Evolutionary conservation across 2,797 vertebrate genomes (phyloP).

Genomic region (Rhinatrema bivittatum): DNA sequence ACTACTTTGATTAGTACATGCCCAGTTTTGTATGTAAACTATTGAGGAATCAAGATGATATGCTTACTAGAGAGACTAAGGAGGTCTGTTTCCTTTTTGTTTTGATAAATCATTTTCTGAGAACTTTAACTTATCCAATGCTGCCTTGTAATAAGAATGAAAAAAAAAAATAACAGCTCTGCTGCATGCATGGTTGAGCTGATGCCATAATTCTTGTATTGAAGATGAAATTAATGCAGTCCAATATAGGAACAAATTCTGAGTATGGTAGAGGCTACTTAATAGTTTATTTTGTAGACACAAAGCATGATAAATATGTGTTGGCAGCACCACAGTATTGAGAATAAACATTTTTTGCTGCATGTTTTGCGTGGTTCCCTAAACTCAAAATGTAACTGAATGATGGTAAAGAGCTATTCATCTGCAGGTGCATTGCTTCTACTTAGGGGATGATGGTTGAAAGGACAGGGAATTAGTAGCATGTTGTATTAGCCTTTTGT

Average conservation of each 20-base stretch:
- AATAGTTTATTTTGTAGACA: conserved; percentile 60
- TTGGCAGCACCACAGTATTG: conserved; percentile 70
- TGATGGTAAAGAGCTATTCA: conserved; percentile 94
- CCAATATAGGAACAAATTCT: conserved; percentile 22
- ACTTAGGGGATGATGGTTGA: conserved; percentile 93
- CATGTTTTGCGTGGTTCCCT: conserved; percentile 71
- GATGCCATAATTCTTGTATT: conserved; percentile 31
- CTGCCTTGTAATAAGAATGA: background rate
- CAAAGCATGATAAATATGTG: conserved; percentile 68
- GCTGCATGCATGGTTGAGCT: too few relatives aligned
- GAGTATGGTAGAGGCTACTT: conserved; percentile 60
- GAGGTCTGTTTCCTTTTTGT: background rate
- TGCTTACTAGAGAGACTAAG: accelerated
- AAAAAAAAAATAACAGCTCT: too few relatives aligned
- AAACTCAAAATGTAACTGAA: conserved; percentile 79
- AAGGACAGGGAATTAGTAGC: conserved; percentile 92
- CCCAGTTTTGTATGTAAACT: too few relatives aligned
- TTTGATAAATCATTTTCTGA: too few relatives aligned
- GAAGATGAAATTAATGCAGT: conserved; percentile 20
- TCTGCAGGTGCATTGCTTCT: conserved; percentile 99
- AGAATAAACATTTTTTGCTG: conserved; percentile 85
- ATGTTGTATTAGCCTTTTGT: conserved; percentile 99
- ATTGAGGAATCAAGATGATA: background rate
- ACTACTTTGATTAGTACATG: too few relatives aligned
- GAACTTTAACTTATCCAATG: too few relatives aligned